These are phyloP conservation scores for Takifugu bimaculatus DNA, from an alignment of 2,113 vertebrate genomes.

Conservation along the genomic window DNA sequence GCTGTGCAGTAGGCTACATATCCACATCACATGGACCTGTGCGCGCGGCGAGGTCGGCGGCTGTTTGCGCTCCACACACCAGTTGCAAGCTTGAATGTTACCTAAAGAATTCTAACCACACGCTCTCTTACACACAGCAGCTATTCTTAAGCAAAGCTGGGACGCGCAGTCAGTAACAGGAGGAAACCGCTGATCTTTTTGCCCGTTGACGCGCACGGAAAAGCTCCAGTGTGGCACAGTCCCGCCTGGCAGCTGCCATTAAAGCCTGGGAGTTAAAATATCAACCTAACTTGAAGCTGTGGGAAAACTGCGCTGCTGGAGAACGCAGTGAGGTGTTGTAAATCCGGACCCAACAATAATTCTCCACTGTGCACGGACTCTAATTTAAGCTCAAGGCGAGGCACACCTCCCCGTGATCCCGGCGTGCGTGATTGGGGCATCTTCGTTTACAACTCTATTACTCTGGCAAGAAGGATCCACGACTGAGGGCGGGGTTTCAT, in stretches of 20 bases:
- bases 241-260: background rate
- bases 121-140: background rate
- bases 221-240: constrained; percentile 41
- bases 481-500: constrained; percentile 19
- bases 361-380: constrained; percentile 29
- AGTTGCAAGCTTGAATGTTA: background rate
- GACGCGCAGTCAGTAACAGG: constrained; percentile 4
- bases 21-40: constrained; percentile 27
- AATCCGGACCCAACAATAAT: constrained; percentile 30
- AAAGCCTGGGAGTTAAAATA: background rate
- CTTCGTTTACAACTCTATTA: constrained; percentile 31
- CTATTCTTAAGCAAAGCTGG: constrained; percentile 6
- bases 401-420: constrained; percentile 61
- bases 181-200: background rate
- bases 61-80: constrained; percentile 14
- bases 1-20: constrained; percentile 6
- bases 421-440: constrained; percentile 58
- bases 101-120: background rate
- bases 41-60: constrained; percentile 37
- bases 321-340: background rate
- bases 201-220: constrained; percentile 33
- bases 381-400: constrained; percentile 55
- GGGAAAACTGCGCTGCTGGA: background rate
- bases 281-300: no score
- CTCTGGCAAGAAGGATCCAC: constrained; percentile 8